Conservation (phyloP, 2,113 vertebrate species). For the Proteles cristata region DNA sequence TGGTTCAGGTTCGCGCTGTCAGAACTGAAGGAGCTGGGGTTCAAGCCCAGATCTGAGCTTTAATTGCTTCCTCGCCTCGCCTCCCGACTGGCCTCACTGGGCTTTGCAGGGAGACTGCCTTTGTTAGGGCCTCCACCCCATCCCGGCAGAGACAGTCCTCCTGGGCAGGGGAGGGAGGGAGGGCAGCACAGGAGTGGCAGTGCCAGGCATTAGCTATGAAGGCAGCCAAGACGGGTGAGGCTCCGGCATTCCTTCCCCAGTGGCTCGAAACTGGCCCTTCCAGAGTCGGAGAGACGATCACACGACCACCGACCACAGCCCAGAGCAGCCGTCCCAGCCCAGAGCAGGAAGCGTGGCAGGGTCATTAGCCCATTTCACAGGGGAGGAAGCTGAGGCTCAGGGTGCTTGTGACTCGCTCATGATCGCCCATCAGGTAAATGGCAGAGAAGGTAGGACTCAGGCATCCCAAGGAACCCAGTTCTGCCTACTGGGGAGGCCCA, state of each 20-base stretch:
- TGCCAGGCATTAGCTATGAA: neutral
- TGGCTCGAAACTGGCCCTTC: neutral
- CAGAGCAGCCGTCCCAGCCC: neutral
- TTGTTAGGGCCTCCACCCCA: neutral
- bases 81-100: neutral
- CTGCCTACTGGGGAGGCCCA: neutral
- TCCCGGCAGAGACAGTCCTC: neutral
- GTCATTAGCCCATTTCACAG: neutral
- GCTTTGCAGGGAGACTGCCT: neutral
- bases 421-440: neutral
- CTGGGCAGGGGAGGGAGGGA: neutral
- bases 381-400: conserved; percentile 1
- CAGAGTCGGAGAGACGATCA: neutral
- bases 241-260: neutral
- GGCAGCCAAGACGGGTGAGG: neutral
- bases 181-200: neutral
- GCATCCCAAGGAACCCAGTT: neutral
- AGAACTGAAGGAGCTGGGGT: neutral
- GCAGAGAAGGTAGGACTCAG: neutral
- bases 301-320: neutral
- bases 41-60: neutral
- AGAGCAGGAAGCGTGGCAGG: neutral
- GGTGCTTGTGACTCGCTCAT: neutral
- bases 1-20: neutral
- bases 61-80: neutral